Conservation (phyloP, 2,888 invertebrate genomes). For the Caenorhabditis afra region DNA sequence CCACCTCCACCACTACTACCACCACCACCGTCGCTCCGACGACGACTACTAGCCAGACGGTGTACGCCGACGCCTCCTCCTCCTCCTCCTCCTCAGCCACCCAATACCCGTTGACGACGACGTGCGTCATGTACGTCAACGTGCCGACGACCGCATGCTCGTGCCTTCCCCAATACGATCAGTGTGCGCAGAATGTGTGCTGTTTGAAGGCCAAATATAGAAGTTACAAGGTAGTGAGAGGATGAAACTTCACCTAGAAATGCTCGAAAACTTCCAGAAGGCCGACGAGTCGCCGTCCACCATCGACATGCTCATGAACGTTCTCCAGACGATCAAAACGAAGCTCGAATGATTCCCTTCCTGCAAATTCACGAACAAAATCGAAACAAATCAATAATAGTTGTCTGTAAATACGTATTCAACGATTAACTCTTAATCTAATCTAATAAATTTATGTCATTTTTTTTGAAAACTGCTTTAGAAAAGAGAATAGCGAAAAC, state of each 20-base stretch:
- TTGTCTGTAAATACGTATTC: slow-evolving; percentile 40
- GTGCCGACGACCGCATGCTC: slow-evolving; percentile 63
- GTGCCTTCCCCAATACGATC: slow-evolving; percentile 73
- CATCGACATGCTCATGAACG: slow-evolving; percentile 72
- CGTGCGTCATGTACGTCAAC: slow-evolving; percentile 68
- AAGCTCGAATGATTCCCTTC: slow-evolving; percentile 61
- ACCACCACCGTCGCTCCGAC: slow-evolving; percentile 26
- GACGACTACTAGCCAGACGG: slow-evolving; percentile 11
- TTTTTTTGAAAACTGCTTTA: neutral
- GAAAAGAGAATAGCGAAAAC: neutral
- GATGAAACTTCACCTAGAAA: too few relatives aligned
- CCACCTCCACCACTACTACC: slow-evolving; percentile 32
- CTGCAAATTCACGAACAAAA: too few relatives aligned
- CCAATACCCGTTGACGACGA: slow-evolving; percentile 72
- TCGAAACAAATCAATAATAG: neutral
- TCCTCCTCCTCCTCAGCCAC: slow-evolving; percentile 17
- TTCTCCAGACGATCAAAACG: slow-evolving; percentile 71
- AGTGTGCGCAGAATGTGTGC: slow-evolving; percentile 73
- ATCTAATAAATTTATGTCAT: slow-evolving; percentile 53
- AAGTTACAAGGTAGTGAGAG: slow-evolving; percentile 66
- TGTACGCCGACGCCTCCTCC: slow-evolving; percentile 22
- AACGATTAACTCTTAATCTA: slow-evolving; percentile 15
- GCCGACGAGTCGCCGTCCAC: slow-evolving; percentile 65
- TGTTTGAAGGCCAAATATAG: slow-evolving; percentile 70
- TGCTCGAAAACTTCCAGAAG: slow-evolving; percentile 35